Evolutionary conservation across 1,140 invertebrate species (phyloP).

Genomic region (Aphelinus certus): DNA sequence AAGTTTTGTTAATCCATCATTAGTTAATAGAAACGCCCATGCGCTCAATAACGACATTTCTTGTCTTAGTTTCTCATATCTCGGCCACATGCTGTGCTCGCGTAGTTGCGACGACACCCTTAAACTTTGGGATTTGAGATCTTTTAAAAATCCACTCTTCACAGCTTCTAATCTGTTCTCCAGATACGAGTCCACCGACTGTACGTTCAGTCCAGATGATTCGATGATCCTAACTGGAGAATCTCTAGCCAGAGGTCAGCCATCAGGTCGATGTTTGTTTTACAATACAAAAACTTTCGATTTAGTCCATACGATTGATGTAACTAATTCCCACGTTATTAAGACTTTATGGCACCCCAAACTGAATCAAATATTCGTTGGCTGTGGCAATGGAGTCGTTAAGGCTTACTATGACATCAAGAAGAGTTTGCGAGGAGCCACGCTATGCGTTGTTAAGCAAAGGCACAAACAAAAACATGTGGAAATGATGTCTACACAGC

Average conservation of each 20-base stretch:
- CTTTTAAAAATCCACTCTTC: slow-evolving; percentile 82
- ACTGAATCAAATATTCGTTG: slow-evolving; percentile 95
- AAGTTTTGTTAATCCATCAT: slow-evolving; percentile 82
- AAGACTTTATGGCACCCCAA: slow-evolving; percentile 96
- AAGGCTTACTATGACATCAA: slow-evolving; percentile 92
- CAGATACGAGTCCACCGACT: slow-evolving; percentile 91
- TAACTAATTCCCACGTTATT: slow-evolving; percentile 85
- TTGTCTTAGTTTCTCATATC: slow-evolving; percentile 88
- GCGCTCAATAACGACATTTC: slow-evolving; percentile 83
- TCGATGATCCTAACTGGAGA: slow-evolving; percentile 87
- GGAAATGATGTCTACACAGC: slow-evolving; percentile 88
- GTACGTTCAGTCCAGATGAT: slow-evolving; percentile 95
- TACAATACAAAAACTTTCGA: slow-evolving; percentile 84
- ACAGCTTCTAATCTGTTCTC: slow-evolving; percentile 79
- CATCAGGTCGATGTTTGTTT: slow-evolving; percentile 81
- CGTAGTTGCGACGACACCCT: slow-evolving; percentile 92
- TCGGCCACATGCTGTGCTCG: slow-evolving; percentile 81
- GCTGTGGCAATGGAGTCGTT: slow-evolving; percentile 89
- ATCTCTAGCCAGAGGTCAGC: slow-evolving; percentile 79
- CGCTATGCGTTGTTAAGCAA: slow-evolving; percentile 87
- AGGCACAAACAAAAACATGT: slow-evolving; percentile 81
- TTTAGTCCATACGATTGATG: slow-evolving; percentile 76
- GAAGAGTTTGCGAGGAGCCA: slow-evolving; percentile 88
- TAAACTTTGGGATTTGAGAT: slow-evolving; percentile 93
- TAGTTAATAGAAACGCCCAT: slow-evolving; percentile 84